phyloP scores from a whole-genome alignment of 2,113 vertebrate genomes.

The Sinocyclocheilus maitianheensis region DNA sequence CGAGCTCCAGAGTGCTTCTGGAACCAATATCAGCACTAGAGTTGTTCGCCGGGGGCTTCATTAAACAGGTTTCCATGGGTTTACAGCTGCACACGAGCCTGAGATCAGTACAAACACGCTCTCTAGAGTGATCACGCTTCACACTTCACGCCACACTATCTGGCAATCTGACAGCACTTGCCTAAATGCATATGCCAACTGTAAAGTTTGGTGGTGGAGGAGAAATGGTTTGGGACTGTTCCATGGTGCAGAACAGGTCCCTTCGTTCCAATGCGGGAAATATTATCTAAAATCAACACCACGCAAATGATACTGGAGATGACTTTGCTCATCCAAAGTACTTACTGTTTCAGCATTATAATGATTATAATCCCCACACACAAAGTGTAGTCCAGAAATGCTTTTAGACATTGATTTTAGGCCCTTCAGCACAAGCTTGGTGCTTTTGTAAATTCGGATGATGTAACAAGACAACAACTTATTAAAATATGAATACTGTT shows the following conservation, averaged over 20 bases:
- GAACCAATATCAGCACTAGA: conserved; percentile 6
- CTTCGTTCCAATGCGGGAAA: not conserved
- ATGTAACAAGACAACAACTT: not conserved
- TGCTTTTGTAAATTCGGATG: not conserved
- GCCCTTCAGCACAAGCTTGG: too few species aligned
- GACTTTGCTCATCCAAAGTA: not conserved
- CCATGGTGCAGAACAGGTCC: not conserved
- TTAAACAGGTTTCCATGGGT: conserved; percentile 15
- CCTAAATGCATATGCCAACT: not conserved
- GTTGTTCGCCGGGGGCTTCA: not conserved
- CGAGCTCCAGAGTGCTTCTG: not conserved
- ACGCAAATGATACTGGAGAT: not conserved
- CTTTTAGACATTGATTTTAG: too few species aligned
- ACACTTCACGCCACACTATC: not conserved
- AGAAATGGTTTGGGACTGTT: not conserved
- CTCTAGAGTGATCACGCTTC: not conserved
- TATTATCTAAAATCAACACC: not conserved
- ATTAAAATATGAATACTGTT: not conserved
- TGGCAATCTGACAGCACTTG: conserved; percentile 4
- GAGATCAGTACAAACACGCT: not conserved
- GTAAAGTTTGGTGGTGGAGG: not conserved
- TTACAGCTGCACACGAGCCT: not conserved
- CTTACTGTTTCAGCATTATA: not conserved
- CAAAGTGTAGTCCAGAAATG: not conserved
- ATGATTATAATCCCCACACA: not conserved